These are phyloP conservation scores for Pogona vitticeps DNA, from an alignment of 2,113 vertebrate species.

Conservation along the genomic window DNA sequence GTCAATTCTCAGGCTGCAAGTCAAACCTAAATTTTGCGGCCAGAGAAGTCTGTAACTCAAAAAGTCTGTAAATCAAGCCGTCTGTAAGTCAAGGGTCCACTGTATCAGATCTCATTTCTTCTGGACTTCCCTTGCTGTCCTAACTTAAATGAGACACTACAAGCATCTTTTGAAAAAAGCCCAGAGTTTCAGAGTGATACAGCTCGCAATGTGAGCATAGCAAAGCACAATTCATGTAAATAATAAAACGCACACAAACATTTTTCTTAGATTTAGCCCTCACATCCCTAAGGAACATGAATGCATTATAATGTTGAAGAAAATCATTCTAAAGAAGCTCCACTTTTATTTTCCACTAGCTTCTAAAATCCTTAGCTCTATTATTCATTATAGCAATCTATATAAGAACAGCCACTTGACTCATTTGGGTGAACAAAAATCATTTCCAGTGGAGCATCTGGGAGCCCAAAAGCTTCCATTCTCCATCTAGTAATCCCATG, in stretches of 20 bases:
- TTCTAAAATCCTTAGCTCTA: constrained; percentile 25
- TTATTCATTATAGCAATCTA: not conserved
- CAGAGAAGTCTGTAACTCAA: too few relatives aligned
- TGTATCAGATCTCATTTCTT: not conserved
- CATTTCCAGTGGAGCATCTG: not conserved
- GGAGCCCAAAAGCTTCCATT: not conserved
- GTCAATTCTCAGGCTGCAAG: too few relatives aligned
- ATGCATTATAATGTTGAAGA: not conserved
- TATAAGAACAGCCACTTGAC: not conserved
- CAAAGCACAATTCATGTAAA: not conserved
- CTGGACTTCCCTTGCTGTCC: not conserved
- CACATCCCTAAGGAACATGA: too few relatives aligned
- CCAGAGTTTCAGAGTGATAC: not conserved
- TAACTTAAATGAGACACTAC: not conserved
- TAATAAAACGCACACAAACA: not conserved
- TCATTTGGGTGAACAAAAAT: not conserved
- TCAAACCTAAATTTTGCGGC: too few relatives aligned
- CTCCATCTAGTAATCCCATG: not conserved
- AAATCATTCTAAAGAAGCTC: not conserved
- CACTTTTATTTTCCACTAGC: constrained; percentile 19
- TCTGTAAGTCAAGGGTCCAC: too few relatives aligned
- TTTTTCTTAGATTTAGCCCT: not conserved
- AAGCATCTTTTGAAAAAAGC: not conserved
- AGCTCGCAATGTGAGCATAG: not conserved
- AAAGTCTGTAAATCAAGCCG: too few relatives aligned